Evolutionary conservation across 2,113 vertebrate species (phyloP).

Genomic region (Myotis davidii): DNA sequence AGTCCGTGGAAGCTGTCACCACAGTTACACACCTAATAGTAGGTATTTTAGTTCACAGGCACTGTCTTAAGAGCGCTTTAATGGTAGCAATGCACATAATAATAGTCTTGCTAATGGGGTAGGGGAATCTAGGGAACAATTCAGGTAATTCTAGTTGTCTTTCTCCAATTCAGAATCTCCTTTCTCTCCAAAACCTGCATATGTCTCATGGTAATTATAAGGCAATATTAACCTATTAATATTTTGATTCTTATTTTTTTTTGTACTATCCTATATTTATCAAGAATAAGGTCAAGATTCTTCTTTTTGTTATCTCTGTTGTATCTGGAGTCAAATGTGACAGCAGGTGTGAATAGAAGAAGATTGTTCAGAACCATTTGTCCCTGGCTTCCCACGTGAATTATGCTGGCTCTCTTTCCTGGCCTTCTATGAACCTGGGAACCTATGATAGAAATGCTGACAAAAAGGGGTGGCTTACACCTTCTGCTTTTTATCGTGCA

Average conservation of each 20-base stretch:
- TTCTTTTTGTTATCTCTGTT: background rate
- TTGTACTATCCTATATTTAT: background rate
- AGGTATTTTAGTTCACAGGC: too few species aligned
- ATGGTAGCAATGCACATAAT: rapidly evolving
- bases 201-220: background rate
- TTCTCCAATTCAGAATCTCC: background rate
- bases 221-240: background rate
- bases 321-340: background rate
- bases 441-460: rapidly evolving
- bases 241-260: background rate
- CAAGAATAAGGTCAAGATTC: background rate
- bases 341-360: background rate
- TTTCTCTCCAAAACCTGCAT: background rate
- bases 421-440: background rate
- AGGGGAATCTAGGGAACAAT: rapidly evolving
- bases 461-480: background rate
- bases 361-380: background rate
- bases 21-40: rapidly evolving
- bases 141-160: too few species aligned
- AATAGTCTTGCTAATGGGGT: rapidly evolving
- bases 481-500: background rate
- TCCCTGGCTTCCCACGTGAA: background rate
- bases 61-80: rapidly evolving
- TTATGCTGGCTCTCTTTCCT: background rate
- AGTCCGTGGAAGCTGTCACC: background rate